phyloP scores from a whole-genome alignment of 2,113 vertebrate species.

The Tringa solitaria region DNA sequence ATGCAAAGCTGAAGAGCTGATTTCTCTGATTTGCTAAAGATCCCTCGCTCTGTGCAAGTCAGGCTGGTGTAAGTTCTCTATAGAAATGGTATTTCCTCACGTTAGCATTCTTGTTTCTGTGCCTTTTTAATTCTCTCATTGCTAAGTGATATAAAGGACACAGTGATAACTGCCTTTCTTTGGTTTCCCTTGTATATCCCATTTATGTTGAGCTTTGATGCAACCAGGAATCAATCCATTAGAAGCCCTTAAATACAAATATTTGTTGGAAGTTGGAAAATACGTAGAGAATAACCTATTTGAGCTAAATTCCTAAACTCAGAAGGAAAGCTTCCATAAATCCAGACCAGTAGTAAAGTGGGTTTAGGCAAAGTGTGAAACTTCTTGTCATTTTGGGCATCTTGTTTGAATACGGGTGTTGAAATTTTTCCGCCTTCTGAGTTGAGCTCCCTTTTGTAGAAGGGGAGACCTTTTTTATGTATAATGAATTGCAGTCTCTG shows the following conservation, averaged over 20 bases:
- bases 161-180: neutral
- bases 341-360: neutral
- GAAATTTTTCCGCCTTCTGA: slow-evolving; percentile 15
- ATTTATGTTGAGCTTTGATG: neutral
- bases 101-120: neutral
- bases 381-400: neutral
- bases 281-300: neutral
- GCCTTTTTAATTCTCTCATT: neutral
- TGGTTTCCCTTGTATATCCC: neutral
- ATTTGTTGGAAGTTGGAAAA: neutral
- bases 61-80: neutral
- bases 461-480: neutral
- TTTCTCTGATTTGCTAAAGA: neutral
- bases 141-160: neutral
- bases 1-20: neutral
- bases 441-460: neutral
- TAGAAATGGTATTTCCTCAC: accelerated
- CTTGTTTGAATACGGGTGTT: neutral
- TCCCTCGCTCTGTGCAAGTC: neutral
- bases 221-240: neutral
- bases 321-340: neutral
- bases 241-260: neutral
- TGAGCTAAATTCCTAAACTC: neutral
- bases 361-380: neutral
- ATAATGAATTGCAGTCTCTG: neutral